A percentile compares a stretch with the other conserved stretches of the same genome.
phyloP scores from a whole-genome alignment of 2,113 vertebrate species.

The Donacobius atricapilla region DNA sequence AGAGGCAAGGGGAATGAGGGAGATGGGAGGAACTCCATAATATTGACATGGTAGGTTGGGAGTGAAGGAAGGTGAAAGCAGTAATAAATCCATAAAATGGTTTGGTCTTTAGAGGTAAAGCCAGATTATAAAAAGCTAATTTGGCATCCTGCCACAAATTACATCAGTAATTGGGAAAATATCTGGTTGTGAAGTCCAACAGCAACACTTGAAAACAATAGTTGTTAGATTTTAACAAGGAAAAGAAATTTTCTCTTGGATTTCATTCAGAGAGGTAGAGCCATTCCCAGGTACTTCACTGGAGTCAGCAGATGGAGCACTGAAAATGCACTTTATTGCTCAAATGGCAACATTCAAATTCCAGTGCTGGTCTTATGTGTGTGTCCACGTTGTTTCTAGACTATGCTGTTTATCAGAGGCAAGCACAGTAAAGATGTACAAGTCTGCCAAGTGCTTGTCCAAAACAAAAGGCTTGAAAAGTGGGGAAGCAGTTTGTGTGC shows the following conservation, averaged over 20 bases:
- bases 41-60: background rate
- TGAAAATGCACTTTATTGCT: background rate
- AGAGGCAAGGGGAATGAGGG: rapidly evolving
- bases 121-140: background rate
- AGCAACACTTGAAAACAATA: background rate
- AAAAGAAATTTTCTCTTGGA: background rate
- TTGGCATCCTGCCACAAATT: background rate
- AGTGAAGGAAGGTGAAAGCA: background rate
- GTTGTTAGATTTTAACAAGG: background rate
- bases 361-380: background rate
- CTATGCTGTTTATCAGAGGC: background rate
- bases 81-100: background rate
- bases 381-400: background rate
- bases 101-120: background rate
- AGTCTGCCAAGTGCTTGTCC: background rate
- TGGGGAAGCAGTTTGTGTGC: background rate
- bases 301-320: background rate
- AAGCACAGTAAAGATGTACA: background rate
- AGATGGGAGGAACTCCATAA: background rate
- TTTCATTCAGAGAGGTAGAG: background rate
- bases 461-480: background rate
- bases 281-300: background rate
- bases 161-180: background rate
- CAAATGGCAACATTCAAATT: background rate
- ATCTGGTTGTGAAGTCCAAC: background rate